Evolutionary conservation across 2,888 invertebrate species (phyloP), one percentile per base, ranked within the genome.

Genomic region (Mechanitis messenoides): DNA sequence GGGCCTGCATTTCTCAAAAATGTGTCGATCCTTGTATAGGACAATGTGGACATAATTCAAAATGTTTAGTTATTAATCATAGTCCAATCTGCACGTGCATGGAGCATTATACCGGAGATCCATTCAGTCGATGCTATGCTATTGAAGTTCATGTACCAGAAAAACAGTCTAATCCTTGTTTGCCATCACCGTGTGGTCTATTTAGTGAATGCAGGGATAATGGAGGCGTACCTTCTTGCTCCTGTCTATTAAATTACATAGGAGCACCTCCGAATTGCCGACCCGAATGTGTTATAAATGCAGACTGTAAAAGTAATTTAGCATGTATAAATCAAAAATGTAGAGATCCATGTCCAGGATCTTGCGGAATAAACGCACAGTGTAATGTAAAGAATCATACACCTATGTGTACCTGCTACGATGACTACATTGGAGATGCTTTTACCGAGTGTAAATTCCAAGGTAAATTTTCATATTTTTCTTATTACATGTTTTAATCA

Each of bases 321-420:
- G 95, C 96, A 50, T 96, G 96, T 74, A 93, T 96, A 55, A 92
- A 93, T 69, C 93, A 94, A 74, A 94, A 92, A 78, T 96, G 96
- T 78, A 88, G 84, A 68, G 95, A 96, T 80, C 95, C 95, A n/a
- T 96, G 96, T 72, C 94, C 94, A 7, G 95, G 95, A 11, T 94
- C 94, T 5, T 96, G 95, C 73, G 94, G 95, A 55, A 73, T 92
- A 63, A 90, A 92, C 72, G 91, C 94, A 61, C 87, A 91, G 69
- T 93, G 94, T 74, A 79, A 79, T 50, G 94, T 95, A 5, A 91
- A 93, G 66, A 94, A 93, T 75, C 95, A 96, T 73, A 93, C 91
- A 62, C 95, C 96, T 1, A 92, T 92, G 58, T 96, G 96, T 77
- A 90, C 92, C 4, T 96, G 96, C 74, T 82, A 93, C 1, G 90